These are phyloP conservation scores for Drosophila quinaria DNA, from an alignment of 2,888 invertebrate genomes.

Conservation along the genomic window DNA sequence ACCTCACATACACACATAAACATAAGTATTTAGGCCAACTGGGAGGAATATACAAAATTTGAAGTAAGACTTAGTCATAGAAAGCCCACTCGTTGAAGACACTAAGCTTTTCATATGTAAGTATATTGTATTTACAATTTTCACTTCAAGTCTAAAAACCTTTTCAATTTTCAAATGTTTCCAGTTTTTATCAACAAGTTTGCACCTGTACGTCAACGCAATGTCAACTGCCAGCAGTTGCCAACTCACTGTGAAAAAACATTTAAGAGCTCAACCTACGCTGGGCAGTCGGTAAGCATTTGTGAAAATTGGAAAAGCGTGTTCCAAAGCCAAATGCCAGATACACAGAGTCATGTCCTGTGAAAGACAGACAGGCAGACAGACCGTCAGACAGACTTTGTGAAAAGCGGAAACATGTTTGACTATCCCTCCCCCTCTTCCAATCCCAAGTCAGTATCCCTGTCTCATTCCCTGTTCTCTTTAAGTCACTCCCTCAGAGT, in stretches of 20 bases:
- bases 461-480: neutral
- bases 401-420: slow-evolving; percentile 75
- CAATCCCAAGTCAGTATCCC: neutral
- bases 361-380: slow-evolving; percentile 22
- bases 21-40: slow-evolving; percentile 3
- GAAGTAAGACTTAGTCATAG: slow-evolving; percentile 5
- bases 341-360: slow-evolving; percentile 26
- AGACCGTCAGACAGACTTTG: slow-evolving; percentile 37
- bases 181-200: slow-evolving; percentile 12
- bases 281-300: slow-evolving; percentile 24
- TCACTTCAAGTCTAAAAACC: neutral
- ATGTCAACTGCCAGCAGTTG: slow-evolving; percentile 19
- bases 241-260: slow-evolving; percentile 35
- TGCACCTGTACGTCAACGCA: slow-evolving; percentile 16
- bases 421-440: slow-evolving; percentile 36
- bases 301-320: slow-evolving; percentile 75
- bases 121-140: slow-evolving; percentile 11
- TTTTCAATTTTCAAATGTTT: neutral
- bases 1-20: slow-evolving; percentile 2
- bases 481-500: slow-evolving; percentile 3
- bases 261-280: slow-evolving; percentile 39
- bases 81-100: slow-evolving; percentile 1
- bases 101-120: slow-evolving; percentile 21
- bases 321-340: slow-evolving; percentile 54
- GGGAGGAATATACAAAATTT: slow-evolving; percentile 21